phyloP scores from a whole-genome alignment of 2,888 invertebrate species.

The Eulithis prunata region DNA sequence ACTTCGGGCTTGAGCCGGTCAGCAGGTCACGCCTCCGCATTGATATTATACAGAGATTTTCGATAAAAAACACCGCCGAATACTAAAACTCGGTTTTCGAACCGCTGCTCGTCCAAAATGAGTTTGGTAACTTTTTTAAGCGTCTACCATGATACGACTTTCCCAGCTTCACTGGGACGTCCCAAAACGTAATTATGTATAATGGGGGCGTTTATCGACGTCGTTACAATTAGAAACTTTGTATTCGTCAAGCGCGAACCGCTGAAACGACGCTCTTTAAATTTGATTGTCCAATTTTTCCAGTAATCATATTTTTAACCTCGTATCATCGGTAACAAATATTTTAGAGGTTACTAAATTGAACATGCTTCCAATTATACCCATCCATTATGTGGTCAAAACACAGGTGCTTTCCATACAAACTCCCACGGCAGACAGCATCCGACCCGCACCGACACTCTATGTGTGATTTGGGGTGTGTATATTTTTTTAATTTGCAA shows the following conservation, averaged over 20 bases:
- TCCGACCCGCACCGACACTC: no score
- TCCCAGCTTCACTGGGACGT: constrained; percentile 55
- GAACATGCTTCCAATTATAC: no score
- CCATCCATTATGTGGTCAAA: no score
- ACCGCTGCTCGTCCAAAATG: constrained; percentile 51
- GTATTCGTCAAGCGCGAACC: constrained; percentile 52
- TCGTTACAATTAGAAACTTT: constrained; percentile 68
- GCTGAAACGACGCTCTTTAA: constrained; percentile 34
- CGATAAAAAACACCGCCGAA: constrained; percentile 35
- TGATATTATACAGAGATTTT: constrained; percentile 39
- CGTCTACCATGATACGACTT: constrained; percentile 47
- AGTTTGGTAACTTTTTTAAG: constrained; percentile 70
- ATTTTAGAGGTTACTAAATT: no score
- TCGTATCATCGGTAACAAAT: no score
- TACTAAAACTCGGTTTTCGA: constrained; percentile 37
- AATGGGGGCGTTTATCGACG: constrained; percentile 68
- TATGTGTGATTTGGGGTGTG: no score
- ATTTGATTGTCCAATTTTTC: constrained; percentile 34
- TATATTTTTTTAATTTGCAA: no score
- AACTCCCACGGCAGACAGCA: no score
- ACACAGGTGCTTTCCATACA: no score
- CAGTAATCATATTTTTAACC: constrained; percentile 21
- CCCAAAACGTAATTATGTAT: constrained; percentile 66
- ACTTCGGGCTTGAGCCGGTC: constrained; percentile 33
- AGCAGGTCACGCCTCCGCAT: constrained; percentile 24